phyloP scores from a whole-genome alignment of 2,113 vertebrate genomes.

The Nannobrachium achirus region DNA sequence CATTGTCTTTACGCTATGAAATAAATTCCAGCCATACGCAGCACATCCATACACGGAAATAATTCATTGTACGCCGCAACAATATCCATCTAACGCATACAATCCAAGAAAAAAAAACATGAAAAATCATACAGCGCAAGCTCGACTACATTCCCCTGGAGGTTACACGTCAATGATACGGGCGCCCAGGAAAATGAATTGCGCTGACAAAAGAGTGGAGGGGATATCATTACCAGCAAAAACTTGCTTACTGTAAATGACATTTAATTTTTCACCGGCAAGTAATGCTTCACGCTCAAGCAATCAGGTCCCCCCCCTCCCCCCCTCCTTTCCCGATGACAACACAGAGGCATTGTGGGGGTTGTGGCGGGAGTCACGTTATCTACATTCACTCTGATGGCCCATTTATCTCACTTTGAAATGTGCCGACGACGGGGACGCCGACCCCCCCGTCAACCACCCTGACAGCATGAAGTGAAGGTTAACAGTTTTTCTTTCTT shows the following conservation, averaged over 20 bases:
- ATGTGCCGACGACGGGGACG: conserved; percentile 53
- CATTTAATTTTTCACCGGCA: conserved; percentile 27
- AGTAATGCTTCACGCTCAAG: conserved; percentile 55
- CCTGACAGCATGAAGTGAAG: conserved; percentile 58
- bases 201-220: not conserved
- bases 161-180: not conserved
- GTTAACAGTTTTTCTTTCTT: conserved; percentile 49
- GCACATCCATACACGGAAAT: not conserved
- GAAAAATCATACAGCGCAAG: not conserved
- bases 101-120: too few relatives aligned
- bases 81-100: not conserved
- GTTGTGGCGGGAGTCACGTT: conserved; percentile 62
- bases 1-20: not conserved
- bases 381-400: conserved; percentile 67
- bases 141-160: not conserved
- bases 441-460: conserved; percentile 47
- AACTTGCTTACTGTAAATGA: conserved; percentile 23
- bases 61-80: not conserved
- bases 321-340: not conserved
- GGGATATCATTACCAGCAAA: not conserved
- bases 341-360: conserved; percentile 35
- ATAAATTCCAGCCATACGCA: not conserved
- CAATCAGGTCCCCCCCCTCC: conserved; percentile 46
- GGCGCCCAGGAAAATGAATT: not conserved
- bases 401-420: conserved; percentile 72